Base-by-base conservation (phyloP, 2,888 invertebrate species). In the Yponomeuta cagnagella region DNA sequence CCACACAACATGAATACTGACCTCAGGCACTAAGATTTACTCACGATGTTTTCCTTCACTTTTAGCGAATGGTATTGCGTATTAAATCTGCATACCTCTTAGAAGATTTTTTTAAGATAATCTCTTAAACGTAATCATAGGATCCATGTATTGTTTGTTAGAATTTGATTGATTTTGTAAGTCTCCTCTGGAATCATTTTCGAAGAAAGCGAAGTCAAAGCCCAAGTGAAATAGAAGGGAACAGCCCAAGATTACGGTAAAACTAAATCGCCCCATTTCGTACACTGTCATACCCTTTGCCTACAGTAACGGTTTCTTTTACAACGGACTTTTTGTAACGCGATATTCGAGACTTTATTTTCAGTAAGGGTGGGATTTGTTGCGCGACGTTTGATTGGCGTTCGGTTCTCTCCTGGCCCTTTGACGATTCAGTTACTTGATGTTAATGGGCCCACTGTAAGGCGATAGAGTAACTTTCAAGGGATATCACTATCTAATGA, bases 251-350 rank as follows among this genome's bases (percentile, higher is more conserved):
- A 85, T 86, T 86, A 83, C 80, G 85, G 86, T 87, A 89, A 89
- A 89, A 90, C 90, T 88, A 89, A 87, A 89, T 90, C 89, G 87
- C 88, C 88, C 87, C 85, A 84, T 83, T 75, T 82, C 81, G 81
- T 65, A 71, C 83, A 83, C 82, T 89, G 86, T 88, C 88, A 88
- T 89, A 89, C 90, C 89, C 88, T 89, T 90, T 87, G 79, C 84
- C 88, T 88, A 88, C 86, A 87, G 86, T 89, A 91, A 91, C 91
- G 91, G 90, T 88, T 90, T 86, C 85, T 89, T 88, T 88, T 82
- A 84, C 90, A 91, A 90, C 90, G 90, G 88, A 91, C 89, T 90
- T 90, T 88, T 88, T 89, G 91, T 88, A 91, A 91, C 84, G 85
- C 78, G 89, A 91, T 91, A 91, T 88, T 83, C 82, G 80, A 83